Conservation (phyloP, 2,797 vertebrate genomes). For the Helicolenus hilgendorfi region DNA sequence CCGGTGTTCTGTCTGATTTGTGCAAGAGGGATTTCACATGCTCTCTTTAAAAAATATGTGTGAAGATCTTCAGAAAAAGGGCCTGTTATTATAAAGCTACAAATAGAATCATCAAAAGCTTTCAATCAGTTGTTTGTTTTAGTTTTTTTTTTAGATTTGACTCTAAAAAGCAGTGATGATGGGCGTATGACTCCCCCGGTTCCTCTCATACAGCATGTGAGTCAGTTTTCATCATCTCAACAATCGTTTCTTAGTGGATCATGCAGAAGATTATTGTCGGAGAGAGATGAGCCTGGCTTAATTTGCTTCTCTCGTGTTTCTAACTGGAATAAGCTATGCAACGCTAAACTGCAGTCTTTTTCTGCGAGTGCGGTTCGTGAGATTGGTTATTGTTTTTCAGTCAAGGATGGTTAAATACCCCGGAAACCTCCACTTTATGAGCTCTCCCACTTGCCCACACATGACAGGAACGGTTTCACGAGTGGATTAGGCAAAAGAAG, state of each 20-base stretch:
- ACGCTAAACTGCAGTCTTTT: background rate
- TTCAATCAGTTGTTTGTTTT: background rate
- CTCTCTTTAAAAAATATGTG: conserved; percentile 1
- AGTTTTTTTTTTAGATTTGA: background rate
- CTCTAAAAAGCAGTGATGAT: background rate
- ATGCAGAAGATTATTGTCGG: conserved; percentile 13
- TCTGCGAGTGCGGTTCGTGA: conserved; percentile 1
- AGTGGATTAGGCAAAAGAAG: conserved; percentile 9
- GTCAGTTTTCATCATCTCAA: conserved; percentile 33
- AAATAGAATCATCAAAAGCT: conserved; percentile 22
- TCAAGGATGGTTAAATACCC: conserved; percentile 40
- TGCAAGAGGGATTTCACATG: conserved; percentile 13
- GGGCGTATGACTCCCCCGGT: conserved; percentile 3
- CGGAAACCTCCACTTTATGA: conserved; percentile 41
- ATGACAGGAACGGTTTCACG: conserved; percentile 1
- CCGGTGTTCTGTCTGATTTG: conserved; percentile 30
- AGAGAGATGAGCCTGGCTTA: background rate
- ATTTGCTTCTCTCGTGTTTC: conserved; percentile 23
- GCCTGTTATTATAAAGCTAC: background rate
- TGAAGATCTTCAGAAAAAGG: background rate
- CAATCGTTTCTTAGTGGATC: conserved; percentile 1
- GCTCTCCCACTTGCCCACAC: conserved; percentile 14
- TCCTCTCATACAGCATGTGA: conserved; percentile 18
- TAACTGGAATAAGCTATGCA: conserved; percentile 1
- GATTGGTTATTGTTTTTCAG: conserved; percentile 45